A percentile compares a stretch with the other conserved stretches of the same genome.
Conservation (phyloP, 2,797 vertebrate species). For the Scomberomorus guttatus region DNA sequence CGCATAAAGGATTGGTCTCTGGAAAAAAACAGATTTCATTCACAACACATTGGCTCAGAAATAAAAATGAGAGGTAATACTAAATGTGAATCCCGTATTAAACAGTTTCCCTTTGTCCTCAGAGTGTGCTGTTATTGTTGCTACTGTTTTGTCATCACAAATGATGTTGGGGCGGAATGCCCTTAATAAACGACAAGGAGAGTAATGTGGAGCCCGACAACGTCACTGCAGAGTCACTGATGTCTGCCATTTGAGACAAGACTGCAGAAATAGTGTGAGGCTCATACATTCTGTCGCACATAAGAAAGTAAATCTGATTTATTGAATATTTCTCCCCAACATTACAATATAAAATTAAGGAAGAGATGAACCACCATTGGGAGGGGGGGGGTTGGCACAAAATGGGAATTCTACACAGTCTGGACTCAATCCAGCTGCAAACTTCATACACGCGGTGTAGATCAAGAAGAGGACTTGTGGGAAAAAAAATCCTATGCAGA, state of each 20-base stretch:
- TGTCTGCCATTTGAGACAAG: slow-evolving; percentile 21
- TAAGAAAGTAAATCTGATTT: slow-evolving; percentile 6
- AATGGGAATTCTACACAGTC: slow-evolving; percentile 9
- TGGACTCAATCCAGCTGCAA: slow-evolving; percentile 39
- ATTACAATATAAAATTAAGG: background rate
- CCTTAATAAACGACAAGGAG: slow-evolving; percentile 22
- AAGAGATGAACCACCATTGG: background rate
- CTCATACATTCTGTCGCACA: background rate
- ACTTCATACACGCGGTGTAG: slow-evolving; percentile 15
- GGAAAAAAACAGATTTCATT: background rate
- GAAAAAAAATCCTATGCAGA: slow-evolving; percentile 7
- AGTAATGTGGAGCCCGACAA: slow-evolving; percentile 13
- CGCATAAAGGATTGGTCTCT: background rate
- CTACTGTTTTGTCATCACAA: background rate
- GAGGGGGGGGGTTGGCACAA: background rate
- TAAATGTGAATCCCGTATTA: background rate
- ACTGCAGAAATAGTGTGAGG: background rate
- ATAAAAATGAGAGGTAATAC: background rate
- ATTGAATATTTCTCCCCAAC: background rate
- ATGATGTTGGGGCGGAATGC: background rate
- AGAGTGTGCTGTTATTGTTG: background rate
- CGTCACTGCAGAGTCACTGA: slow-evolving; percentile 35
- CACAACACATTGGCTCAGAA: background rate
- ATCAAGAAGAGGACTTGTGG: background rate
- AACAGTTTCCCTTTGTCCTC: background rate